Conservation (phyloP, 1,140 invertebrate species). For the Drosophila bocki region DNA sequence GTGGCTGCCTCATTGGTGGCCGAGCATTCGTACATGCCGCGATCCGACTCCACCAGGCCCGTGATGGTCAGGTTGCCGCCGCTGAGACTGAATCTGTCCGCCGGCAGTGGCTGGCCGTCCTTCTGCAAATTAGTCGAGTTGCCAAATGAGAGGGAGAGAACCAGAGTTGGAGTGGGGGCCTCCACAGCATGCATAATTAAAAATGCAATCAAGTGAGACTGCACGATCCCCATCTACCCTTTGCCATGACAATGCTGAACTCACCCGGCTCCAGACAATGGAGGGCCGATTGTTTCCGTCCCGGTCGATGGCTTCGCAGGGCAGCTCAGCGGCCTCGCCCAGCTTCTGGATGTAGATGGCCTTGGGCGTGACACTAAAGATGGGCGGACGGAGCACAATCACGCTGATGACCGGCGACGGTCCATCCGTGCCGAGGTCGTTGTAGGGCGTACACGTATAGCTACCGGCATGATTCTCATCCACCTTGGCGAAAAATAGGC, state of each 20-base stretch:
- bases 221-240: constrained; percentile 7
- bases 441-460: constrained; percentile 97
- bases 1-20: constrained; percentile 97
- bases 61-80: constrained; percentile 95
- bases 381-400: constrained; percentile 93
- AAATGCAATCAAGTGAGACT: constrained; percentile 73
- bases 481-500: constrained; percentile 92
- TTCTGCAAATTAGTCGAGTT: constrained; percentile 86
- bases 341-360: constrained; percentile 92
- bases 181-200: constrained; percentile 61
- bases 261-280: constrained; percentile 95
- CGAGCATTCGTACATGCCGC: constrained; percentile 96
- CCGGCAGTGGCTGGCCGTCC: constrained; percentile 90
- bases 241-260: constrained; percentile 46
- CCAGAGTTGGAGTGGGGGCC: not conserved
- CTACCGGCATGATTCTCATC: constrained; percentile 91
- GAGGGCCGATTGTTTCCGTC: constrained; percentile 90
- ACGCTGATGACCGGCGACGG: constrained; percentile 94
- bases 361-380: constrained; percentile 91
- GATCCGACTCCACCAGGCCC: constrained; percentile 93
- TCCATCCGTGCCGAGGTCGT: constrained; percentile 93
- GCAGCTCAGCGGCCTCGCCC: constrained; percentile 92
- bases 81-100: constrained; percentile 89
- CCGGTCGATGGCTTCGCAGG: constrained; percentile 92
- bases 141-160: constrained; percentile 10